Base-by-base conservation (phyloP, 2,113 vertebrate genomes). In the Murina feae region DNA sequence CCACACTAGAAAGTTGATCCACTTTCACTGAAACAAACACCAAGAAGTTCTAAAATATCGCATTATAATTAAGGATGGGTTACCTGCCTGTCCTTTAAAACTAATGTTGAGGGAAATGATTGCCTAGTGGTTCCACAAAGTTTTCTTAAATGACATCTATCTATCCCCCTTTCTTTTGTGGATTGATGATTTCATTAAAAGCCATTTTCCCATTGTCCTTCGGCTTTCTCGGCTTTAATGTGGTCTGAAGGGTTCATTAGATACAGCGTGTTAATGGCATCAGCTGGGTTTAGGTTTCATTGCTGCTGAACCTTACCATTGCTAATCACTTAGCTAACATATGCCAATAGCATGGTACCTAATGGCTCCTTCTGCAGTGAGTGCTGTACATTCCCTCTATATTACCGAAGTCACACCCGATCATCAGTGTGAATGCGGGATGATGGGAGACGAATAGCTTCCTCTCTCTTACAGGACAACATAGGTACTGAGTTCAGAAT, bases 261-360 rank as follows among this genome's bases (percentile, higher is more conserved):
- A 96, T 89, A 78, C n/a, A 95, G 37, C 2, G 5, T 96, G 95
- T 78, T 90, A 96, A 78, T 85, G 82, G 72, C 96, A 86, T 97
- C 89, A 96, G 71, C 74, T 94, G 95, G 96, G 94, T 55, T 93
- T 94, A 79, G 51, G 25, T 96, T 97, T 98, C 63, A 65, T 55
- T 95, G 92, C 86, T 88, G 85, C 14, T n/a, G 20, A 86, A 93
- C 82, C 75, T 76, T 91, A 92, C n/a, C 60, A 8, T 91, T 96
- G 96, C 86, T 97, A 16, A 2, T 85, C 95, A 96, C 71, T 96
- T 95, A 97, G 86, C 80, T 93, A 87, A 87, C 92, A 53, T 30
- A 42, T 13, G 5, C 7, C 8, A n/a, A n/a, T 96, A 91, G 92
- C 17, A 5, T 30, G 92, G 11, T 44, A 94, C 5, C 89, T 96